These are phyloP conservation scores for Petrocephalus sullivani DNA, from an alignment of 2,797 vertebrate genomes.

Conservation along the genomic window DNA sequence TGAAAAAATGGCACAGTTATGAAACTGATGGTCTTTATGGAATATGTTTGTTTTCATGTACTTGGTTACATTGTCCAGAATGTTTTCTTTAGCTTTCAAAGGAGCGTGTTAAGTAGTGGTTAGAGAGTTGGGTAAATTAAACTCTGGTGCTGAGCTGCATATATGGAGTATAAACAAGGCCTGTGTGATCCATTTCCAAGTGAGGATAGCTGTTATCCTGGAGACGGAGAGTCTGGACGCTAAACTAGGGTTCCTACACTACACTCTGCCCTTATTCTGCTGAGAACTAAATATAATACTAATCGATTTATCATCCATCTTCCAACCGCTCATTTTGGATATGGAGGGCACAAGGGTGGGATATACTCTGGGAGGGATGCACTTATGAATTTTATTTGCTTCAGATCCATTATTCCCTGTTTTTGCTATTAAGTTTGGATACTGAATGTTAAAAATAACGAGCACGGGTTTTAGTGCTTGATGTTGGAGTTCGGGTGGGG, in stretches of 20 bases:
- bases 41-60: neutral
- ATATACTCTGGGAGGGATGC: neutral
- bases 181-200: neutral
- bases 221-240: conserved; percentile 6
- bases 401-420: neutral
- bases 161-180: neutral
- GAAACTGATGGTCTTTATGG: neutral
- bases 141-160: neutral
- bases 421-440: neutral
- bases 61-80: neutral
- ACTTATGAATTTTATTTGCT: neutral
- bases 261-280: neutral
- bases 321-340: neutral
- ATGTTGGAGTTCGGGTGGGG: neutral
- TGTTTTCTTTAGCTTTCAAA: conserved; percentile 9
- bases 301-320: neutral
- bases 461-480: neutral
- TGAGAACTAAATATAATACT: neutral
- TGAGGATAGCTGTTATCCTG: neutral
- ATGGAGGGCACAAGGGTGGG: neutral
- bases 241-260: neutral
- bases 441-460: neutral
- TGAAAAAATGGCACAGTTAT: neutral
- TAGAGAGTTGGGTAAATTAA: neutral
- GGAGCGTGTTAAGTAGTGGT: conserved; percentile 1